Conservation (phyloP, 2,888 invertebrate species). For the Amaurobius ferox region DNA sequence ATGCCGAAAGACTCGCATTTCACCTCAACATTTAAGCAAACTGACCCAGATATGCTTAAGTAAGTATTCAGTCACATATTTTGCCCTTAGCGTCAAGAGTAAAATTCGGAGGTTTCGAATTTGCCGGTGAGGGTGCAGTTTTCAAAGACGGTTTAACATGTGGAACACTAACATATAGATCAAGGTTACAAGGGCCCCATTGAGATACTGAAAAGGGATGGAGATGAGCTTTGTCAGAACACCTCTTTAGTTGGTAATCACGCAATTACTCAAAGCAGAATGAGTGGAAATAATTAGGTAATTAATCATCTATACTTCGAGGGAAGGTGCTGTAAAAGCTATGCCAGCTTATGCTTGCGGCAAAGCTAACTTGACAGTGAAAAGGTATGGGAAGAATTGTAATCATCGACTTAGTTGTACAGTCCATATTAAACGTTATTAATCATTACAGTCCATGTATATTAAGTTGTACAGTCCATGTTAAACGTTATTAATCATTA, state of each 20-base stretch:
- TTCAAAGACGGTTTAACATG: conserved; percentile 1
- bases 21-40: not conserved
- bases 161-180: conserved; percentile 11
- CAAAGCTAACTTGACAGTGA: too few relatives aligned
- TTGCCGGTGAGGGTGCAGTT: not conserved
- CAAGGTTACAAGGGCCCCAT: conserved; percentile 23
- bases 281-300: not conserved
- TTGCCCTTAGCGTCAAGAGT: not conserved
- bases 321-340: too few relatives aligned
- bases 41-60: not conserved
- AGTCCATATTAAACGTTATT: too few relatives aligned
- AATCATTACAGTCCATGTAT: too few relatives aligned
- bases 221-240: not conserved
- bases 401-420: too few relatives aligned
- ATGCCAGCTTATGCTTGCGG: too few relatives aligned
- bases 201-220: not conserved
- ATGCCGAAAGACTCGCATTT: not conserved
- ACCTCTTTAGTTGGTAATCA: not conserved
- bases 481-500: too few relatives aligned
- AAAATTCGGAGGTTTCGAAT: not conserved
- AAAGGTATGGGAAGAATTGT: too few relatives aligned
- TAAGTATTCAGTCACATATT: not conserved
- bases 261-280: not conserved
- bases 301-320: too few relatives aligned
- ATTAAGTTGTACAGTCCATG: too few relatives aligned